A percentile compares a stretch with the other conserved stretches of the same genome.
Conservation (phyloP, 2,888 invertebrate species). For the Scaptomyza caliginosa region DNA sequence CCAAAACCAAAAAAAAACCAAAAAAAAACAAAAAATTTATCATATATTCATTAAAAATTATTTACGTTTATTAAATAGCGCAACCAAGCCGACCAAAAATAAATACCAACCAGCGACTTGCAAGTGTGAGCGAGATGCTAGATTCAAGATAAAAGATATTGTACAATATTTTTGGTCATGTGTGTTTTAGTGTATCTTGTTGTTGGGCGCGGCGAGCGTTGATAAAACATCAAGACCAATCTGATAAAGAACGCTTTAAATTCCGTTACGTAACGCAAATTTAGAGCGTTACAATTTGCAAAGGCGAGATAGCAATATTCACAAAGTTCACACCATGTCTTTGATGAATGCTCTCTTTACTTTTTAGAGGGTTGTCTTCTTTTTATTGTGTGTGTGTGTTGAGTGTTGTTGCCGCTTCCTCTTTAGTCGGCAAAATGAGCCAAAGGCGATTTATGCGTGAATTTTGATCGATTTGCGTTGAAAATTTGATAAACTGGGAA, state of each 20-base stretch:
- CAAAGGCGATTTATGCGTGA: constrained; percentile 55
- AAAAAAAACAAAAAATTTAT: constrained; percentile 53
- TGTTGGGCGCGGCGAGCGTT: constrained; percentile 62
- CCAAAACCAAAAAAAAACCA: constrained; percentile 12
- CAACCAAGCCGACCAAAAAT: constrained; percentile 25
- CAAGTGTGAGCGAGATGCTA: constrained; percentile 28
- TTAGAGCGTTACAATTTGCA: constrained; percentile 78
- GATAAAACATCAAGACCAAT: constrained; percentile 81
- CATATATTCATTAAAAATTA: constrained; percentile 76
- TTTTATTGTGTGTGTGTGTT: constrained; percentile 2
- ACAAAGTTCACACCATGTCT: constrained; percentile 36
- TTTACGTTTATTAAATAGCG: constrained; percentile 73
- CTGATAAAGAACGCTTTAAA: constrained; percentile 84
- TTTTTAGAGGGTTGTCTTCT: constrained; percentile 22
- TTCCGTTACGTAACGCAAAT: constrained; percentile 84
- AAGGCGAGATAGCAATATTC: constrained; percentile 25
- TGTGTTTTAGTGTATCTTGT: constrained; percentile 7
- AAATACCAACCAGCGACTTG: constrained; percentile 30
- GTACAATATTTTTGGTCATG: constrained; percentile 10
- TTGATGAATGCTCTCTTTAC: constrained; percentile 20
- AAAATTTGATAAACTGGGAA: constrained; percentile 60
- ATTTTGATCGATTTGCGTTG: constrained; percentile 65
- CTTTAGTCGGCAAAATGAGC: constrained; percentile 14
- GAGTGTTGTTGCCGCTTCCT: constrained; percentile 24
- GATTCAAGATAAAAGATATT: constrained; percentile 32